Evolutionary conservation across 37 sponge, comb jelly and placozoan species (phyloP), one percentile per base, ranked within the genome.

Genomic region (Tethya wilhelma): DNA sequence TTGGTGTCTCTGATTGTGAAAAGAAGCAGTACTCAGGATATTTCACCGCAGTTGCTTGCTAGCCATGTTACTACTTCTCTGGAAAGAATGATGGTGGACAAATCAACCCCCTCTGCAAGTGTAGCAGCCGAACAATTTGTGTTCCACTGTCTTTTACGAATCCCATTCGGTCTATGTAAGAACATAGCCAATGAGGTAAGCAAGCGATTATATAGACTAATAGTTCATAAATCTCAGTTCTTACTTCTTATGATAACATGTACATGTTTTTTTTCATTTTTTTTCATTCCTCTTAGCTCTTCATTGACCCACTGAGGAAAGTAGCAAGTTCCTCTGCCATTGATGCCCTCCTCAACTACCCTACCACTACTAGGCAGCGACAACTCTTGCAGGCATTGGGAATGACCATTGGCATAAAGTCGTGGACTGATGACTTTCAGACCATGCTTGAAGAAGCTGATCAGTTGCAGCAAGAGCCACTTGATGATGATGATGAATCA

Each of bases 351-450:
- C 28, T 89, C 37, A 22, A 19, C 1, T 66, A 26, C 29, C 77
- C 74, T 45, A 40, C n/a, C 17, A 60, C 62, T 25, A 4, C 69
- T 12, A 20, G 49, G 25, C 44, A 82, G 62, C 64, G 84, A 36
- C 38, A 49, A 32, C 69, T 75, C 66, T 45, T 89, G 20, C 90
- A 89, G 59, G 34, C 71, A 1, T 78, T 89, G 44, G 90, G 90
- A 30, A 71, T 89, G 69, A 33, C 30, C 25, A 28, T 89, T 1
- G 84, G 90, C 0, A 78, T 83, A 49, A 79, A 76, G 67, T 29
- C 67, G 3, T 89, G 90, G 90, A 22, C 69, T 26, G 84, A 89
- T 42, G 90, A 89, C 67, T 77, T 82, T 30, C 28, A 36, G 38
- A 53, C 3, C 3, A 84, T 84, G 84, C 44, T 56, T 19, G 23